A percentile compares a stretch with the other conserved stretches of the same genome.
Conservation (phyloP, 2,888 invertebrate species). For the Lasioglossum calceatum region DNA sequence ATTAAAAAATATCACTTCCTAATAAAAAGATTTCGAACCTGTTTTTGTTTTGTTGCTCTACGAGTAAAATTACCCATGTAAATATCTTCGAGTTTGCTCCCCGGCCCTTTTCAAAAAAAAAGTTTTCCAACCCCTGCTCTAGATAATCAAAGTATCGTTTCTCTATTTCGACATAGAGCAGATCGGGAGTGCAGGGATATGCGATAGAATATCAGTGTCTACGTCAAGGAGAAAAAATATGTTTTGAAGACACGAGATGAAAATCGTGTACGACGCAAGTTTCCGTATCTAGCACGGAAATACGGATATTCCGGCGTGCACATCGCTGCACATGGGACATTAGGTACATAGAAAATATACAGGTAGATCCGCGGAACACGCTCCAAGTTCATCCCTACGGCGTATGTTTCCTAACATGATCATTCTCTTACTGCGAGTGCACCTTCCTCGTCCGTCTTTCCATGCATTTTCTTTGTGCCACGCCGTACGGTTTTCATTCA, state of each 20-base stretch:
- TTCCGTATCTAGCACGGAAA: constrained; percentile 4
- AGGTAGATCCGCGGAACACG: constrained; percentile 19
- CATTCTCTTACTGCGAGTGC: constrained; percentile 17
- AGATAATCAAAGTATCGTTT: constrained; percentile 9
- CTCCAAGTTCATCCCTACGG: constrained; percentile 23
- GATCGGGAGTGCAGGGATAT: constrained; percentile 1
- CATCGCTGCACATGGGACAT: constrained; percentile 21
- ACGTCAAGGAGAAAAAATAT: constrained; percentile 22
- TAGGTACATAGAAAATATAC: constrained; percentile 24
- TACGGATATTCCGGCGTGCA: constrained; percentile 8
- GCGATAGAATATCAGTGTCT: constrained; percentile 24
- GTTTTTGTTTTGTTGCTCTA: no score
- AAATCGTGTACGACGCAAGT: constrained; percentile 27
- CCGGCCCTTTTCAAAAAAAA: no score
- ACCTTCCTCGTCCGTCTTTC: constrained; percentile 17
- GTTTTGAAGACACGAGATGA: constrained; percentile 10
- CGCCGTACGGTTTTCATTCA: not conserved
- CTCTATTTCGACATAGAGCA: not conserved
- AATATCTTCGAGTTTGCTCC: no score
- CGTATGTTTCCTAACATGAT: constrained; percentile 44
- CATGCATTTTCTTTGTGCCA: not conserved
- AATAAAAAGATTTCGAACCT: no score
- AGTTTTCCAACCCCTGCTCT: no score
- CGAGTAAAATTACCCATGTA: no score
- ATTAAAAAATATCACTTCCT: no score